Evolutionary conservation across 2,113 vertebrate species (phyloP), one percentile per base, ranked within the genome.

Genomic region (Orcinus orca): DNA sequence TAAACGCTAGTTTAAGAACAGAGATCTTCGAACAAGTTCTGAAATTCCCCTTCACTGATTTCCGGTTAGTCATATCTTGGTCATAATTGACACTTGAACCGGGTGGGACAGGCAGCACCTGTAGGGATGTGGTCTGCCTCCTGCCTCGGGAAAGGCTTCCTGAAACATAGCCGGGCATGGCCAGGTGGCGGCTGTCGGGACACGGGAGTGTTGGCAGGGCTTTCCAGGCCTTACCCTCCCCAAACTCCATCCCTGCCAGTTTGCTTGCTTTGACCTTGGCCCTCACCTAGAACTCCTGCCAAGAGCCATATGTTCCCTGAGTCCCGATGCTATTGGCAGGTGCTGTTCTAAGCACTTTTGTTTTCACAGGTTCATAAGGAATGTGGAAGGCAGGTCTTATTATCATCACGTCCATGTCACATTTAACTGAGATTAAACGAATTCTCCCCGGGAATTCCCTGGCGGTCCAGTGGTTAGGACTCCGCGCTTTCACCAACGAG

Each of bases 201-300:
- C 41, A 44, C 8, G 33, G 26, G 13, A 26, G 17, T 1, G 8
- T 1, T 8, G 10, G 33, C 20, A 3, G 10, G 29, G 47, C 29
- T 26, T 1, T 47, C 44, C 23, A 23, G 36, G 44, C 29, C 14
- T n/a, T 14, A 20, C 31, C 29, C 18, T 6, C 13, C 81, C 31
- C 53, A 2, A 17, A 53, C 53, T 1, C 20, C 6, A 3, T 2
- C 7, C 31, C 20, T 8, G 47, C 29, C 6, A 0, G 18, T 29
- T 29, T 8, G 9, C 29, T 6, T 67, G 23, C 38, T 44, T 8
- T 65, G 70, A 60, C 44, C 20, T 38, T 29, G 17, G 38, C 47
- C 50, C 26, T 41, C 21, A 25, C 47, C 8, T 4, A 36, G 26
- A 80, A 25, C 63, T 5, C 41, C 41, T 10, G 3, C 38, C n/a